Evolutionary conservation across 2,797 vertebrate genomes (phyloP).

Genomic region (Pagetopsis macropterus): DNA sequence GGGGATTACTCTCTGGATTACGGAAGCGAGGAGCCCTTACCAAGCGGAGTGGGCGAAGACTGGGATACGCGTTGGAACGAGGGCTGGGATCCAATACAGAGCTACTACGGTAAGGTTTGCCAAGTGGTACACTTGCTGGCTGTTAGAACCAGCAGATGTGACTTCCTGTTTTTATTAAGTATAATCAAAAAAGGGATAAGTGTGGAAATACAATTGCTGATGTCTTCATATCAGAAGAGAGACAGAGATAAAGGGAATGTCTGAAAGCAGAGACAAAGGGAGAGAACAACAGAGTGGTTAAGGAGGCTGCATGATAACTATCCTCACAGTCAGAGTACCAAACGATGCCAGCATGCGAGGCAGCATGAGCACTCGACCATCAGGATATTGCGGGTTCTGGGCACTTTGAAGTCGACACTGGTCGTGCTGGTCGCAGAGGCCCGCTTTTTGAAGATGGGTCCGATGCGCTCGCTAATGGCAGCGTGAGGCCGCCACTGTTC

Average conservation of each 20-base stretch:
- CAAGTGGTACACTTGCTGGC: slow-evolving; percentile 32
- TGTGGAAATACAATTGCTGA: background rate
- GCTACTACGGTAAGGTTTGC: slow-evolving; percentile 85
- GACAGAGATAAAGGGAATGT: slow-evolving; percentile 14
- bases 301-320: slow-evolving; percentile 43
- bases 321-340: slow-evolving; percentile 49
- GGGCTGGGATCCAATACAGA: slow-evolving; percentile 87
- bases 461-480: slow-evolving; percentile 84
- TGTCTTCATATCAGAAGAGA: slow-evolving; percentile 10
- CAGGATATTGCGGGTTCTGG: slow-evolving; percentile 68
- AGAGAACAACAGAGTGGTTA: slow-evolving; percentile 5
- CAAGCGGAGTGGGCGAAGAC: slow-evolving; percentile 85
- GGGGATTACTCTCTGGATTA: slow-evolving; percentile 87
- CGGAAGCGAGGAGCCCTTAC: slow-evolving; percentile 87
- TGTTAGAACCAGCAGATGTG: slow-evolving; percentile 12
- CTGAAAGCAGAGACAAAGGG: slow-evolving; percentile 5
- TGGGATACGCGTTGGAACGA: slow-evolving; percentile 88
- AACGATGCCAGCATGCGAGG: slow-evolving; percentile 68
- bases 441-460: slow-evolving; percentile 82
- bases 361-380: slow-evolving; percentile 72
- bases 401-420: slow-evolving; percentile 83
- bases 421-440: slow-evolving; percentile 70
- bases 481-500: slow-evolving; percentile 79
- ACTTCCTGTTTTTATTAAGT: slow-evolving; percentile 6
- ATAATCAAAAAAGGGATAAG: background rate